A percentile compares a stretch with the other conserved stretches of the same genome.
Evolutionary conservation across 1,140 invertebrate species (phyloP).

Genomic region (Hylaeus anthracinus): DNA sequence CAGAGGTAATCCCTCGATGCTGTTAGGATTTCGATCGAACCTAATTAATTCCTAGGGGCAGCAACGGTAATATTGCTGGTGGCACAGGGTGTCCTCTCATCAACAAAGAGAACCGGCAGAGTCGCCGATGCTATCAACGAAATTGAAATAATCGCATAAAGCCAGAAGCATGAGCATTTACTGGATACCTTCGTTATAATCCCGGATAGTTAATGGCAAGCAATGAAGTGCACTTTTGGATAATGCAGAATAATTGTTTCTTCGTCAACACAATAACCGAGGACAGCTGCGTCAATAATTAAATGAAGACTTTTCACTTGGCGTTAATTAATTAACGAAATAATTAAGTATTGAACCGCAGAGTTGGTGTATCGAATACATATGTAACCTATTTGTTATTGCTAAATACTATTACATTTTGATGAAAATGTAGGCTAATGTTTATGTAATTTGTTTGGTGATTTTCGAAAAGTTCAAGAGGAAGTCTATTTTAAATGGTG

Average conservation of each 20-base stretch:
- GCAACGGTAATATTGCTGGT: constrained; percentile 50
- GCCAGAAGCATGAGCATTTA: constrained; percentile 42
- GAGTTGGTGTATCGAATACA: not conserved
- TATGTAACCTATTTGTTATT: too few relatives aligned
- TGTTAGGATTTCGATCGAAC: constrained; percentile 42
- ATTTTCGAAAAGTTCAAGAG: too few relatives aligned
- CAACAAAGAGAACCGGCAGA: constrained; percentile 13
- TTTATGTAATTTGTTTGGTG: too few relatives aligned
- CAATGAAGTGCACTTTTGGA: constrained; percentile 28
- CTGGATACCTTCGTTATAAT: constrained; percentile 52
- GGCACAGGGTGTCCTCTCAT: constrained; percentile 28
- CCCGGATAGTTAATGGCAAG: constrained; percentile 62
- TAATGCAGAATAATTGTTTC: constrained; percentile 39
- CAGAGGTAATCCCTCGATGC: constrained; percentile 12
- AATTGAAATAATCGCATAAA: constrained; percentile 58
- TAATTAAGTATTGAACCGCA: too few relatives aligned
- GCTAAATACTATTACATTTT: too few relatives aligned
- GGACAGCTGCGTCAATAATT: too few relatives aligned
- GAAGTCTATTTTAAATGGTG: too few relatives aligned
- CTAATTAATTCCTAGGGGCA: constrained; percentile 52
- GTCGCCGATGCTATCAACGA: constrained; percentile 24
- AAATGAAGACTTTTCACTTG: not conserved
- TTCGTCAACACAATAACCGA: too few relatives aligned
- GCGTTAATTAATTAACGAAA: not conserved
- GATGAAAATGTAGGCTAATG: too few relatives aligned